Base-by-base conservation (phyloP, 1,140 invertebrate genomes). In the Caenorhabditis brenneri region DNA sequence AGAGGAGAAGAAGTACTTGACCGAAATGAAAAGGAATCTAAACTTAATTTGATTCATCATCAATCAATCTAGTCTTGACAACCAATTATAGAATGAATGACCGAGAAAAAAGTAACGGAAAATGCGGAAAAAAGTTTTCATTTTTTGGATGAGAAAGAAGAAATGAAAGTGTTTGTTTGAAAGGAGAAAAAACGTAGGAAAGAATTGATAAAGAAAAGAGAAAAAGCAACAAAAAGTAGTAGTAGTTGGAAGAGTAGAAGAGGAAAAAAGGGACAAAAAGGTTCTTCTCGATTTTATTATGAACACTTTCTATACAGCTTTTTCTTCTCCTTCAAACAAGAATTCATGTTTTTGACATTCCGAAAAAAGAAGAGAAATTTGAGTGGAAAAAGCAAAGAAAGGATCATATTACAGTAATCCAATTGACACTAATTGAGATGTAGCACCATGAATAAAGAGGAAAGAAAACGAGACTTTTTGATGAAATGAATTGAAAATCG, bases 251-350 rank as follows among this genome's bases (percentile, higher is more conserved):
- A 9, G 9, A n/a, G 22, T 12, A n/a, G 22, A 29, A n/a, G 5
- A 42, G 42, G 65, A 36, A 42, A 42, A 42, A 42, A 4, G 36
- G 22, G 27, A n/a, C 12, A 55, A n/a, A 19, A 42, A 74, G 65
- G 33, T 74, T 74, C 22, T 74, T 74, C 36, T 42, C 65, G 65
- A 74, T 74, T 74, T 42, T 42, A 74, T 74, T 74, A 74, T 74
- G 65, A 74, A 74, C 65, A 42, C 65, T 74, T 74, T 74, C 65
- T 42, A 74, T 46, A 42, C 36, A 12, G 33, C 27, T 42, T 24
- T 9, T 42, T 42, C 36, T 46, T 65, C 24, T 65, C 36, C 19
- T 65, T 5, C 24, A n/a, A 36, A 36, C 10, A 19, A 33, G 36
- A 24, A 55, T 51, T 42, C 39, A 12, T 51, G 7, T 51, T 51